These are phyloP conservation scores for Drosophila limbata DNA, from an alignment of 2,888 invertebrate genomes.

Conservation along the genomic window DNA sequence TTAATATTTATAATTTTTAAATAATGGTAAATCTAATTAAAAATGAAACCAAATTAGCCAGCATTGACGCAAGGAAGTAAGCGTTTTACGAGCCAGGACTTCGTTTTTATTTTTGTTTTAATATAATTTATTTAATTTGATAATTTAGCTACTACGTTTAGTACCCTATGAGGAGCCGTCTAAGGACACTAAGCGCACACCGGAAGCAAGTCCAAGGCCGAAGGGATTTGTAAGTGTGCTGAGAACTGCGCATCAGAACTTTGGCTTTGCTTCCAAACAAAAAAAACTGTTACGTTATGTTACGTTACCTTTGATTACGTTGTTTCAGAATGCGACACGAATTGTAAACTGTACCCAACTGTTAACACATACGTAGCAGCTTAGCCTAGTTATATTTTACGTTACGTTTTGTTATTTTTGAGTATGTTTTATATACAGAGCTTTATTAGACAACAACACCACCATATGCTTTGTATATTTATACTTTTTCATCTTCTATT, in stretches of 20 bases:
- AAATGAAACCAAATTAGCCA: conserved; percentile 53
- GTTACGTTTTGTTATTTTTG: conserved; percentile 32
- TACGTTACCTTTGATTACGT: conserved; percentile 11
- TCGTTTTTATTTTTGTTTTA: conserved; percentile 21
- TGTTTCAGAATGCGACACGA: conserved; percentile 6
- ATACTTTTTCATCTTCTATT: background rate
- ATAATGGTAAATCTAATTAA: conserved; percentile 42
- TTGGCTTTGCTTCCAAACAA: conserved; percentile 60
- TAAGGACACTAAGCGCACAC: conserved; percentile 51
- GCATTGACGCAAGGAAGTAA: conserved; percentile 44
- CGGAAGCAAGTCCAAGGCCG: conserved; percentile 20
- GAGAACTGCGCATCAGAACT: conserved; percentile 21
- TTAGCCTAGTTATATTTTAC: background rate
- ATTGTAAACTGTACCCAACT: conserved; percentile 2
- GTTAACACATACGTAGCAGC: conserved; percentile 2
- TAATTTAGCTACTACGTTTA: conserved; percentile 79
- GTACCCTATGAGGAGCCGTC: conserved; percentile 77
- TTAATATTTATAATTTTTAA: conserved; percentile 27
- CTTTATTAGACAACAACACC: conserved; percentile 7
- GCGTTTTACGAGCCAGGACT: conserved; percentile 3
- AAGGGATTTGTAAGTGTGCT: conserved; percentile 72
- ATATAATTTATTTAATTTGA: conserved; percentile 41
- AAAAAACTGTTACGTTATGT: conserved; percentile 44
- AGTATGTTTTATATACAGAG: conserved; percentile 15
- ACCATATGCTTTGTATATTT: conserved; percentile 21